Conservation (phyloP, 2,888 invertebrate species). For the Meteorus cinctellus region DNA sequence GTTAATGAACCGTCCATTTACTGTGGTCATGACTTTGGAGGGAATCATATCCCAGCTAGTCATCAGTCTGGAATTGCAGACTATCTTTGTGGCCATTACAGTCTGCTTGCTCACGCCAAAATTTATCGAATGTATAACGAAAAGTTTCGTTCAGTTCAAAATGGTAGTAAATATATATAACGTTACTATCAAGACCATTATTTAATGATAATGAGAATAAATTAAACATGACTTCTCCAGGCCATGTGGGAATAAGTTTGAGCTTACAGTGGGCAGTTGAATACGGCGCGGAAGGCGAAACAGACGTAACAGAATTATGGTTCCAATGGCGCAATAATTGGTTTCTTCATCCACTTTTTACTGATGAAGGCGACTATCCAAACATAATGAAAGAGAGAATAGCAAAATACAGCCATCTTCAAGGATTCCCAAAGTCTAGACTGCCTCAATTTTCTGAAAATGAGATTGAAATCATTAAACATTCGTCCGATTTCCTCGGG, state of each 20-base stretch:
- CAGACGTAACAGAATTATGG: conserved; percentile 75
- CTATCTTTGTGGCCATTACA: conserved; percentile 79
- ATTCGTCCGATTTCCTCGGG: conserved; percentile 57
- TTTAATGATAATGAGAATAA: too few species aligned
- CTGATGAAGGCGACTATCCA: conserved; percentile 80
- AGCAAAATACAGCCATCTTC: conserved; percentile 76
- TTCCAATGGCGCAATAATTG: conserved; percentile 78
- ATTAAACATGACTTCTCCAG: conserved; percentile 60
- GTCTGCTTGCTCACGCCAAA: conserved; percentile 79
- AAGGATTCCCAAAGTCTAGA: conserved; percentile 78
- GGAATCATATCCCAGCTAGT: conserved; percentile 48
- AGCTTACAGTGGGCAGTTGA: conserved; percentile 76
- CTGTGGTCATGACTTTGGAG: conserved; percentile 76
- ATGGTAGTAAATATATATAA: conserved; percentile 70
- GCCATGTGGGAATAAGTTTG: conserved; percentile 77
- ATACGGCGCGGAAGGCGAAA: conserved; percentile 68
- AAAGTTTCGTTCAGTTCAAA: conserved; percentile 75
- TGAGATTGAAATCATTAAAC: conserved; percentile 51
- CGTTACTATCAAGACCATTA: background rate
- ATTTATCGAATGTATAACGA: conserved; percentile 79
- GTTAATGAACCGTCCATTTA: conserved; percentile 83
- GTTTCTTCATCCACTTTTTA: conserved; percentile 81
- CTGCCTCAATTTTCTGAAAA: conserved; percentile 73
- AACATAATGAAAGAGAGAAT: conserved; percentile 78
- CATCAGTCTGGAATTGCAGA: conserved; percentile 75